A percentile compares a stretch with the other conserved stretches of the same genome.
Conservation (phyloP, 1,140 invertebrate species). For the Dinoponera quadriceps region DNA sequence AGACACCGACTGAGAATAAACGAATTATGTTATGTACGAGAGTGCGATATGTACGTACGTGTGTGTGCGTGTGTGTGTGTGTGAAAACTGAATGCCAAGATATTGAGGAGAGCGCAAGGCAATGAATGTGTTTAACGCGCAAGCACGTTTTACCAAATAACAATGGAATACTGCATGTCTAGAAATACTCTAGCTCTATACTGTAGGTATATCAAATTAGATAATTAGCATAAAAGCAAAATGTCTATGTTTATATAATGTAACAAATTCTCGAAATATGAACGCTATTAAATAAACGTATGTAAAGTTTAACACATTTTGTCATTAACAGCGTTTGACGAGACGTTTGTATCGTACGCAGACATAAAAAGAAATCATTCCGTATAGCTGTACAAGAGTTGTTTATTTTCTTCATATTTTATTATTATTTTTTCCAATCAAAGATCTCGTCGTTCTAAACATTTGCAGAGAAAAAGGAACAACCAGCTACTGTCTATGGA, state of each 20-base stretch:
- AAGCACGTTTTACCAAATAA: slow-evolving; percentile 66
- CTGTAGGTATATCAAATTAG: slow-evolving; percentile 68
- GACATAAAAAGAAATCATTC: no score
- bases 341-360: background rate
- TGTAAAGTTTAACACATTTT: slow-evolving; percentile 58
- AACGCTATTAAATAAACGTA: slow-evolving; percentile 68
- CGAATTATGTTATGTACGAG: background rate
- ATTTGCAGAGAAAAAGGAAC: no score
- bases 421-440: no score
- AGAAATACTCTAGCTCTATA: slow-evolving; percentile 62
- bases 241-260: slow-evolving; percentile 75
- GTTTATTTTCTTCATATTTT: no score
- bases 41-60: background rate
- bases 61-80: slow-evolving; percentile 7
- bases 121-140: slow-evolving; percentile 62
- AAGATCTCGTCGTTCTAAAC: no score
- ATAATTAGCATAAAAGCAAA: slow-evolving; percentile 68
- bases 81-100: slow-evolving; percentile 33
- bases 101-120: slow-evolving; percentile 40
- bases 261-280: slow-evolving; percentile 70
- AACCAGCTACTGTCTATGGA: no score
- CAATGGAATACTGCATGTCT: slow-evolving; percentile 68
- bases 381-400: no score
- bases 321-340: background rate
- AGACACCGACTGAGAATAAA: background rate